Percentiles rank a stretch among this genome's conserved stretches.
These are phyloP conservation scores for Naso thynnoides DNA, from an alignment of 2,797 vertebrate species.

Conservation along the genomic window DNA sequence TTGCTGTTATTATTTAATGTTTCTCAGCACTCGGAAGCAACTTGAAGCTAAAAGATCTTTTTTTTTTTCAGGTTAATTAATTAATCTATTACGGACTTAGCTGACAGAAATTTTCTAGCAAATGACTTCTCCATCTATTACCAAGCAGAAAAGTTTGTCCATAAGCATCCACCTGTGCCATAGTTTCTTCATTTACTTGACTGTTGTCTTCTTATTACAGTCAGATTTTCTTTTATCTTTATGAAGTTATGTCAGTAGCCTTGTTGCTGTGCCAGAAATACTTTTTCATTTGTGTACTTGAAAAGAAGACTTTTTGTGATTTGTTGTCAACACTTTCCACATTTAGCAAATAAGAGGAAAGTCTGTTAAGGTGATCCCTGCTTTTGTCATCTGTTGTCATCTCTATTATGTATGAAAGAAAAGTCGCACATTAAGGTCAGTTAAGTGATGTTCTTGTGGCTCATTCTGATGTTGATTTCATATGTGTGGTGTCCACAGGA, in stretches of 20 bases:
- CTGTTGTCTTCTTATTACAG: not conserved
- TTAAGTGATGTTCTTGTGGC: not conserved
- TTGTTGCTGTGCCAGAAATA: not conserved
- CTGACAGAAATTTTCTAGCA: not conserved
- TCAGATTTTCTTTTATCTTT: not conserved
- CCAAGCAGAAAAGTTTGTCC: not conserved
- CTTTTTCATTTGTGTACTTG: not conserved
- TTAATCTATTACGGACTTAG: too few relatives aligned
- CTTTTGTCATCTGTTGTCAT: too few relatives aligned
- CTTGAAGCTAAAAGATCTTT: too few relatives aligned
- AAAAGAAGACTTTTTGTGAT: not conserved
- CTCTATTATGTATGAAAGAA: not conserved
- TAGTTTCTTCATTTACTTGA: not conserved
- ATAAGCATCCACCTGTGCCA: not conserved
- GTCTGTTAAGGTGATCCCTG: not conserved
- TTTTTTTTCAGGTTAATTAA: too few relatives aligned
- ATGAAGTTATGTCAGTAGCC: not conserved
- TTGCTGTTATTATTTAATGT: too few relatives aligned
- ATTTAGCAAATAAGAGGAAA: not conserved
- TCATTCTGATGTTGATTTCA: not conserved
- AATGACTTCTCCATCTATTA: not conserved
- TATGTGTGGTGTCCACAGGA: slow-evolving; percentile 84
- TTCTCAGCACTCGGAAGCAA: too few relatives aligned
- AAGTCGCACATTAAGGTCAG: not conserved
- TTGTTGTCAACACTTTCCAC: not conserved